Evolutionary conservation across 2,797 vertebrate species (phyloP), one percentile per base, ranked within the genome.

Genomic region (Anguilla marmorata): DNA sequence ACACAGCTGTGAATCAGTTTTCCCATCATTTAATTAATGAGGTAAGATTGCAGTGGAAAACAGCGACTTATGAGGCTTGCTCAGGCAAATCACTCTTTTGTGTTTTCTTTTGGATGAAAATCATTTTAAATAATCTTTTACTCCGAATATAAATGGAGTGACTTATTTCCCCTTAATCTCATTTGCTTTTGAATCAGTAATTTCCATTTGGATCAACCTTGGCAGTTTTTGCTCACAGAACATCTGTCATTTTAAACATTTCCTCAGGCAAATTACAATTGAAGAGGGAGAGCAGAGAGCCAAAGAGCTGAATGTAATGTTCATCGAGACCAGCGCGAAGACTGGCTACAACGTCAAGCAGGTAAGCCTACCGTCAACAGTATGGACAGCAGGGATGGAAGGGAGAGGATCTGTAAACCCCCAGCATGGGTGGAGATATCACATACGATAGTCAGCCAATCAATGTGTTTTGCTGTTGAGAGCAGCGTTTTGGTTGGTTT

Each of bases 311-410:
- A 98, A 95, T 0, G 97, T 98, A 93, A 98, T 98, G 97, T 98
- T 98, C 94, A 98, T 98, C 7, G 97, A 98, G 95, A 98, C 97
- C 92, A 98, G 97, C 2, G 97, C 97, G 48, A 98, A 98, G 94
- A 98, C 97, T 0, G 97, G 97, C 88, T 98, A 98, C 93, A 98
- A 98, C 21, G 97, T 98, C 94, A 98, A 98, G 94, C 97, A 98
- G 97, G 97, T 98, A 91, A 95, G 93, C 82, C 87, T 86, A 48
- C 90, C 69, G 45, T 76, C 54, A 21, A 58, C 82, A 27, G 37
- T n/a, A 52, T n/a, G 66, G n/a, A n/a, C 24, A n/a, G 12, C 27
- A 48, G 21, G 7, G 45, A 52, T 76, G 74, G 30, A 37, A 21
- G 30, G 37, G 74, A 3, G 12, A 41, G 37, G 37, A 76, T 30